Conservation (phyloP, 2,113 vertebrate genomes). For the Bostrychus sinensis region DNA sequence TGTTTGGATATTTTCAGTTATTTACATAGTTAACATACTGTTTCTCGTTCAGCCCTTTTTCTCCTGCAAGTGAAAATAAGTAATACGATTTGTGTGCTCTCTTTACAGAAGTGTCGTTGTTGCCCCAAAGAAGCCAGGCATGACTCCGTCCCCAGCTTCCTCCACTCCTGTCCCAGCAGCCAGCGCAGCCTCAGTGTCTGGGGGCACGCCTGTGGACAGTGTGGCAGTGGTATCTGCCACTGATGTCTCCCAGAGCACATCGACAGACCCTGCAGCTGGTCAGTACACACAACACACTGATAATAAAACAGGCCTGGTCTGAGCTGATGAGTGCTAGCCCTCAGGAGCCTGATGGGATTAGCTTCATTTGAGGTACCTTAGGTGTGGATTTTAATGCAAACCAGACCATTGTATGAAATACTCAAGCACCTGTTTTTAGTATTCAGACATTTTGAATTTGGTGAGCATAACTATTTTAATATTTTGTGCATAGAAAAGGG, state of each 20-base stretch:
- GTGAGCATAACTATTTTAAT: not conserved
- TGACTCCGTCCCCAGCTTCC: conserved; percentile 40
- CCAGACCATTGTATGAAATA: not conserved
- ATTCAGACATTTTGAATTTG: not conserved
- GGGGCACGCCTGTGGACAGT: conserved; percentile 76
- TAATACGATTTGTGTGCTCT: conserved; percentile 4
- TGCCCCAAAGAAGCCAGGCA: conserved; percentile 85
- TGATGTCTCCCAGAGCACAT: conserved; percentile 79
- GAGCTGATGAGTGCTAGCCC: conserved; percentile 17
- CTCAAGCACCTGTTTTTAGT: not conserved
- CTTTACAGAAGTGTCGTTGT: conserved; percentile 89
- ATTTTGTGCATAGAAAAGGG: no score
- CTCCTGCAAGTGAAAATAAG: no score
- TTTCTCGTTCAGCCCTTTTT: no score
- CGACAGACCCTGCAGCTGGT: conserved; percentile 79
- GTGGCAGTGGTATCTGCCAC: conserved; percentile 89
- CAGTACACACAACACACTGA: conserved; percentile 52
- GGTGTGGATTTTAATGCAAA: not conserved
- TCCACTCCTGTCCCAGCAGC: conserved; percentile 66
- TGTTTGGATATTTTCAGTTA: no score
- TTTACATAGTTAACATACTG: no score
- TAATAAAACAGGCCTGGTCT: not conserved
- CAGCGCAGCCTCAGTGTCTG: conserved; percentile 60
- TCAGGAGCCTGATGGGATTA: conserved; percentile 10
- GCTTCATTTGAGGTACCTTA: not conserved